Evolutionary conservation across 2,888 invertebrate genomes (phyloP).

Genomic region (Hirtodrosophila alboralis): DNA sequence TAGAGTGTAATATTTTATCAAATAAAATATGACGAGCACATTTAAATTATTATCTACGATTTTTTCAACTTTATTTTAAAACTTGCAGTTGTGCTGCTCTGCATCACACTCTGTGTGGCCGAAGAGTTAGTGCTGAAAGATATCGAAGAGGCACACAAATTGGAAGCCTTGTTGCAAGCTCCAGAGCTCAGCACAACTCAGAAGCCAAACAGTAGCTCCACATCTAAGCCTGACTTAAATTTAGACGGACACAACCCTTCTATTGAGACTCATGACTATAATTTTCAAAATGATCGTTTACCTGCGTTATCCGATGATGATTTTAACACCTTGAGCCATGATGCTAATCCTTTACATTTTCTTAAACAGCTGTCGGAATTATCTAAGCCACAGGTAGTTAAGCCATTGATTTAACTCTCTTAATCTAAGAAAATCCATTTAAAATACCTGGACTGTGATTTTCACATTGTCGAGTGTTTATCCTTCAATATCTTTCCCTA

Average conservation of each 20-base stretch:
- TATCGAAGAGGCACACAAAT: constrained; percentile 6
- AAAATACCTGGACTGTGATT: too few species aligned
- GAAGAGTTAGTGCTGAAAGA: constrained; percentile 8
- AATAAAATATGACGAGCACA: constrained; percentile 64
- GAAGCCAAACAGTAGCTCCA: constrained; percentile 14
- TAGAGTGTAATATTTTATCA: constrained; percentile 65
- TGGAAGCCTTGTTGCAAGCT: constrained; percentile 19
- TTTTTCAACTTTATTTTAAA: not conserved
- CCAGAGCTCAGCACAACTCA: constrained; percentile 1
- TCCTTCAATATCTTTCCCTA: too few species aligned
- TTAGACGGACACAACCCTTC: constrained; percentile 11
- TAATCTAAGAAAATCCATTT: not conserved
- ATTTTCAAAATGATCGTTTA: constrained; percentile 55
- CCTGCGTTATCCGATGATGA: constrained; percentile 68
- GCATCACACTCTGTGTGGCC: constrained; percentile 4
- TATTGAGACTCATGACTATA: constrained; percentile 50
- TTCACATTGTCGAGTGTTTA: too few species aligned
- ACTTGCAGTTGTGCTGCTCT: constrained; percentile 44
- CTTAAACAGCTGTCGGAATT: constrained; percentile 47
- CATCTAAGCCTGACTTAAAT: not conserved
- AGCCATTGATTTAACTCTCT: not conserved
- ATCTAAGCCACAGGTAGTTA: constrained; percentile 36
- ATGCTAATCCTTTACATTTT: constrained; percentile 67
- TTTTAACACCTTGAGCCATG: constrained; percentile 58
- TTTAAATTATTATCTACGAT: not conserved